A percentile compares a stretch with the other conserved stretches of the same genome.
phyloP scores from a whole-genome alignment of 23 tunicate genomes.

The Trididemnum nubilum region DNA sequence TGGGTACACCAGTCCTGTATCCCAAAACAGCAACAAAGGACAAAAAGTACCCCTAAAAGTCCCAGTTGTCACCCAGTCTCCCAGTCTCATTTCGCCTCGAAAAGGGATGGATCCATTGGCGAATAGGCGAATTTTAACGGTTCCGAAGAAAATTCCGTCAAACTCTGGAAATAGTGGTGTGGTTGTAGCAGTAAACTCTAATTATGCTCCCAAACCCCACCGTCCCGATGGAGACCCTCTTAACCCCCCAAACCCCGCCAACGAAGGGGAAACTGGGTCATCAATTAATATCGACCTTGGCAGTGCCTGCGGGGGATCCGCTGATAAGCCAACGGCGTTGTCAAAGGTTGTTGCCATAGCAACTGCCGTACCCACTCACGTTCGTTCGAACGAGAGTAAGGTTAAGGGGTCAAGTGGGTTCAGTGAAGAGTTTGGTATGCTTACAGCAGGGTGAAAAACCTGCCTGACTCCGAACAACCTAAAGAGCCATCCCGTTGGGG shows the following conservation, averaged over 20 bases:
- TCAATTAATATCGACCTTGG: not conserved
- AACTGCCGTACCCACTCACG: conserved; percentile 64
- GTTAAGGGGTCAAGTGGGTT: conserved; percentile 14
- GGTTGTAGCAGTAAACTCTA: not conserved
- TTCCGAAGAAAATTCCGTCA: not conserved
- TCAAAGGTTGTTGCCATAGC: conserved; percentile 69
- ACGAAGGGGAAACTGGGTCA: not conserved
- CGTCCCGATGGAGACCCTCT: not conserved
- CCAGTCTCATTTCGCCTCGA: conserved; percentile 50
- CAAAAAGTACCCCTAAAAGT: conserved; percentile 58
- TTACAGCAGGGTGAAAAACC: conserved; percentile 51
- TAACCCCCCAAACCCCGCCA: not conserved
- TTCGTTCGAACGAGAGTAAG: conserved; percentile 27
- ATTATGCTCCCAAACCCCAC: not conserved
- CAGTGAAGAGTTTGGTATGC: conserved; percentile 27
- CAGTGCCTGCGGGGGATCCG: not conserved
- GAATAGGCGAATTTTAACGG: not conserved
- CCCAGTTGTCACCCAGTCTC: conserved; percentile 71
- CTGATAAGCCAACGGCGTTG: conserved; percentile 31
- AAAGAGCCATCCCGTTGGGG: no score
- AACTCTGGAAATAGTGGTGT: not conserved
- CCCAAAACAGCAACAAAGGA: conserved; percentile 4
- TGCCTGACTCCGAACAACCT: no score
- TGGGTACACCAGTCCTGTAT: conserved; percentile 30
- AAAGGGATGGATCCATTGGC: conserved; percentile 29